A percentile compares a stretch with the other conserved stretches of the same genome.
phyloP scores from a whole-genome alignment of 2,888 invertebrate genomes.

The Amiota minor region DNA sequence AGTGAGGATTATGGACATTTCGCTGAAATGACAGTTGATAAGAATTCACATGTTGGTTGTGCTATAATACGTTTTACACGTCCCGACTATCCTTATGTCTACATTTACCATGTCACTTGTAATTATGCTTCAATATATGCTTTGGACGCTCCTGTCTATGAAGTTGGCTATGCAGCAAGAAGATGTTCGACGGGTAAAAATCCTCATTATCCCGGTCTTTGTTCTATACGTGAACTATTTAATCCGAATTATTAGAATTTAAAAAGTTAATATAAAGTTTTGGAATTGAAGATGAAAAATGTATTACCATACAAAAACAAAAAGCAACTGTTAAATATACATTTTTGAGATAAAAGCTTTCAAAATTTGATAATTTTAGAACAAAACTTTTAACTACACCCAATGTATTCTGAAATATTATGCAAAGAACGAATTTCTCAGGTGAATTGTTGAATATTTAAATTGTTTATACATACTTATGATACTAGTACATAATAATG shows the following conservation, averaged over 20 bases:
- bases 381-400: neutral
- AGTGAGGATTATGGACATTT: slow-evolving; percentile 73
- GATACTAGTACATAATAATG: too few relatives aligned
- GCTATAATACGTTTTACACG: slow-evolving; percentile 69
- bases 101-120: slow-evolving; percentile 70
- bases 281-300: neutral
- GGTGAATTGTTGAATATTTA: slow-evolving; percentile 26
- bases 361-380: neutral
- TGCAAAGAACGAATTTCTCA: slow-evolving; percentile 22
- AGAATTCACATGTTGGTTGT: slow-evolving; percentile 70
- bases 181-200: slow-evolving; percentile 68
- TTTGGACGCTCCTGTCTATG: slow-evolving; percentile 66
- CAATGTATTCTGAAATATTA: neutral
- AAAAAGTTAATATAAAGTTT: neutral
- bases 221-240: slow-evolving; percentile 64
- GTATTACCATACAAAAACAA: neutral
- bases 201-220: slow-evolving; percentile 69
- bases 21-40: slow-evolving; percentile 71
- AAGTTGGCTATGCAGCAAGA: slow-evolving; percentile 61
- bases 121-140: slow-evolving; percentile 72
- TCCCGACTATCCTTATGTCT: slow-evolving; percentile 62
- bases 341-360: too few relatives aligned
- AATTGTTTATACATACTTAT: slow-evolving; percentile 1
- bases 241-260: slow-evolving; percentile 68
- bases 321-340: too few relatives aligned